phyloP scores from a whole-genome alignment of 2,888 invertebrate genomes.

The Drosophila neutralis region DNA sequence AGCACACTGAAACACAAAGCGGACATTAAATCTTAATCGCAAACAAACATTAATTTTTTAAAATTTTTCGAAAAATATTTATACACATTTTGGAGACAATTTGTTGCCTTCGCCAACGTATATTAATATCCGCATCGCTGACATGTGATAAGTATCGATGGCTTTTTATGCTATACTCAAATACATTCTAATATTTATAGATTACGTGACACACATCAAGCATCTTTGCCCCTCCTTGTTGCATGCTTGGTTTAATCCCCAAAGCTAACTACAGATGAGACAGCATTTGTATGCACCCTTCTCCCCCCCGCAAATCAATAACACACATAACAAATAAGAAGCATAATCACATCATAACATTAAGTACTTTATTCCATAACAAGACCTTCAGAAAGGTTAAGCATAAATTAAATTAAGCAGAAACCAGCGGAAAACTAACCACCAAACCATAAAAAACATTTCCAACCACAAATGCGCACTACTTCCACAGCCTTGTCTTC shows the following conservation, averaged over 20 bases:
- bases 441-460: conserved; percentile 21
- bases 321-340: conserved; percentile 4
- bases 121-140: neutral
- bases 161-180: neutral
- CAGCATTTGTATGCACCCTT: conserved; percentile 1
- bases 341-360: conserved; percentile 68
- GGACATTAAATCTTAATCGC: too few relatives aligned
- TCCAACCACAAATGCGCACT: conserved; percentile 61
- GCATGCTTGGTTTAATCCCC: conserved; percentile 19
- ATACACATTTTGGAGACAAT: neutral
- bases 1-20: too few relatives aligned
- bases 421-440: conserved; percentile 55
- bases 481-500: conserved; percentile 23
- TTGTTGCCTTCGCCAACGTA: neutral
- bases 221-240: neutral
- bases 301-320: neutral
- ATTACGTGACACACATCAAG: conserved; percentile 1
- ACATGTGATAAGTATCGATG: conserved; percentile 1
- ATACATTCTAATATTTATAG: neutral
- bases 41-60: neutral
- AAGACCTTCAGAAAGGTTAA: conserved; percentile 59
- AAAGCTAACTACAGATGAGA: conserved; percentile 18
- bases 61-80: neutral
- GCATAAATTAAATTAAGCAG: conserved; percentile 72
- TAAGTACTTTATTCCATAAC: conserved; percentile 62